A percentile compares a stretch with the other conserved stretches of the same genome.
Evolutionary conservation across 1,140 invertebrate genomes (phyloP).

Genomic region (Drosophila pachea): DNA sequence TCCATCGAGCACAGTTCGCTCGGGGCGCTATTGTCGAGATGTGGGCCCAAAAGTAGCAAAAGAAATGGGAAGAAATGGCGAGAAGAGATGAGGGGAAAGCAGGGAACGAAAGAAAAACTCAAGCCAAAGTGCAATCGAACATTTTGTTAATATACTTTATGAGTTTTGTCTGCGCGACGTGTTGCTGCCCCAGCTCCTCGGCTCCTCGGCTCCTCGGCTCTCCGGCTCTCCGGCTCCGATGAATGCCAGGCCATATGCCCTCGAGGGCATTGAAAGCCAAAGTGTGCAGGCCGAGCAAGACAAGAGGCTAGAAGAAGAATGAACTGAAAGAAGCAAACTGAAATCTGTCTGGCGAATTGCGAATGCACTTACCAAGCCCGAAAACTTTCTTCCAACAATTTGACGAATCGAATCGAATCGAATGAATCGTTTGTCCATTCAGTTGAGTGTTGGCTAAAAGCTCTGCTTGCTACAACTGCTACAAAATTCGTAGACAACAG

Average conservation of each 20-base stretch:
- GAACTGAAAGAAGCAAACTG: no score
- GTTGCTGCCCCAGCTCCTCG: conserved; percentile 37
- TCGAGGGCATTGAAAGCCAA: conserved; percentile 31
- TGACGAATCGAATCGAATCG: no score
- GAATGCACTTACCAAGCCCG: neutral
- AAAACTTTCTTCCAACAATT: neutral
- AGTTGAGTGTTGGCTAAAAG: no score
- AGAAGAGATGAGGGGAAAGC: neutral
- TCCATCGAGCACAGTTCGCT: neutral
- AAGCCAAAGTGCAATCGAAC: conserved; percentile 72
- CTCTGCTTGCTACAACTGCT: no score
- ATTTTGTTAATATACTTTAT: conserved; percentile 73
- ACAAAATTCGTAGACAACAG: no score
- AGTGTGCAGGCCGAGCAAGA: conserved; percentile 4
- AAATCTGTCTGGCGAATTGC: neutral
- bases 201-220: no score
- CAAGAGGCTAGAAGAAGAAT: conserved; percentile 1
- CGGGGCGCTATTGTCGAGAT: conserved; percentile 7
- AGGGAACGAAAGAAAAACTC: conserved; percentile 33
- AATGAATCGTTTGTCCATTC: no score
- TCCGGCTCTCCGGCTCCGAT: no score
- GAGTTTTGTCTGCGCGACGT: conserved; percentile 62
- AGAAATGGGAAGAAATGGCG: conserved; percentile 4
- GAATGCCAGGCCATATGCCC: conserved; percentile 9
- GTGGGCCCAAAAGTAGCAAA: conserved; percentile 4